A percentile compares a stretch with the other conserved stretches of the same genome.
Evolutionary conservation across 1,140 invertebrate species (phyloP).

Genomic region (Goniozus legneri): DNA sequence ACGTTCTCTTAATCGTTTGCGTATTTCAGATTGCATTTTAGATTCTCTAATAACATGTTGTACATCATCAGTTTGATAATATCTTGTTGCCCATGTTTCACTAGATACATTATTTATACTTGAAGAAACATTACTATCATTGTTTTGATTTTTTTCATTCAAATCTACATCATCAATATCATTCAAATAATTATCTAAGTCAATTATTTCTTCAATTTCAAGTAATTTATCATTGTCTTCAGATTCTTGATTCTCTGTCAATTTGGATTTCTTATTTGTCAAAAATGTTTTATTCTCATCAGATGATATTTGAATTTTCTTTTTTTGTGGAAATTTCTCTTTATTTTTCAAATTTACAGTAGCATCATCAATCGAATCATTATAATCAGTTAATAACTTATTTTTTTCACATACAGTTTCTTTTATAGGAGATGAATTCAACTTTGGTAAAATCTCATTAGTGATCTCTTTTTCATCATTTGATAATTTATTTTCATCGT

Average conservation of each 20-base stretch:
- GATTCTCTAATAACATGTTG: conserved; percentile 53
- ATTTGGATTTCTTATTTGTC: conserved; percentile 2
- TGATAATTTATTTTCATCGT: conserved; percentile 35
- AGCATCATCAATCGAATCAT: no score
- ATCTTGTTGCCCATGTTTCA: conserved; percentile 51
- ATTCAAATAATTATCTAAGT: conserved; percentile 51
- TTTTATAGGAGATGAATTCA: neutral
- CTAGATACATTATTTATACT: conserved; percentile 6
- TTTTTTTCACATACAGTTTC: neutral
- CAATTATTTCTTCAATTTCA: conserved; percentile 47
- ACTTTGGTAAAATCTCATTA: neutral
- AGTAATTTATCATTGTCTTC: conserved; percentile 12
- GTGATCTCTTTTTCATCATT: neutral
- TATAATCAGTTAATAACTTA: no score
- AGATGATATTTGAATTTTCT: neutral
- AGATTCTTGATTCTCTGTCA: conserved; percentile 3
- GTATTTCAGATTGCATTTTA: conserved; percentile 52
- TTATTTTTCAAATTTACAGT: neutral
- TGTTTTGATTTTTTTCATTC: conserved; percentile 20
- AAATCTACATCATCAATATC: conserved; percentile 45
- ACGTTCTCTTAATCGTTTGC: conserved; percentile 48
- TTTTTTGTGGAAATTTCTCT: neutral
- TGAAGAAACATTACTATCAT: neutral
- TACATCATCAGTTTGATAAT: conserved; percentile 50
- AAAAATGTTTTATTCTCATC: neutral